Conservation (phyloP, 30 jellyfish, hydroid and myxozoan species). For the Hydractinia symbiolongicarpus region DNA sequence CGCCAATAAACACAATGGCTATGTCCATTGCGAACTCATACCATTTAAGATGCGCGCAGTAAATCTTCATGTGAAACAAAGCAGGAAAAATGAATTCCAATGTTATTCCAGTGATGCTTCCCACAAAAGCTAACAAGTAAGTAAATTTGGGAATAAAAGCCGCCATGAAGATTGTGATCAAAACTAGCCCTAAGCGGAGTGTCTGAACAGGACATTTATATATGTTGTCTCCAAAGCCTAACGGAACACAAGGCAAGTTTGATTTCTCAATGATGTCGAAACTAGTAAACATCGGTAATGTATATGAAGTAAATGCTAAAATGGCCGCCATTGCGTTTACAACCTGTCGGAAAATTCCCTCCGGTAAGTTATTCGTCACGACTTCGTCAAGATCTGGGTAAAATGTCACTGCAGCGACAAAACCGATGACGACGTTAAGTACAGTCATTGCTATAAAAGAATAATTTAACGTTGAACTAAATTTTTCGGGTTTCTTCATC, state of each 20-base stretch:
- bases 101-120: slow-evolving; percentile 84
- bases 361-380: slow-evolving; percentile 85
- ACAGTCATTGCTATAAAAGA: slow-evolving; percentile 79
- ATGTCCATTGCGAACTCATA: slow-evolving; percentile 79
- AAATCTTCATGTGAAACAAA: slow-evolving; percentile 79
- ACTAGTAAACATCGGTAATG: slow-evolving; percentile 87
- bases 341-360: slow-evolving; percentile 65
- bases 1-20: slow-evolving; percentile 64
- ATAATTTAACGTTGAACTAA: slow-evolving; percentile 63
- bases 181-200: slow-evolving; percentile 54
- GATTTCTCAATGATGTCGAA: slow-evolving; percentile 84
- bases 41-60: slow-evolving; percentile 67
- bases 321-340: slow-evolving; percentile 92
- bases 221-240: slow-evolving; percentile 58
- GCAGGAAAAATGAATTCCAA: slow-evolving; percentile 87
- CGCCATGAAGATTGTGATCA: slow-evolving; percentile 73
- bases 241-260: slow-evolving; percentile 51
- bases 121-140: slow-evolving; percentile 73
- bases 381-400: slow-evolving; percentile 90
- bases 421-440: slow-evolving; percentile 55
- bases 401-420: slow-evolving; percentile 77
- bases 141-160: slow-evolving; percentile 80
- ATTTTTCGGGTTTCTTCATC: slow-evolving; percentile 86
- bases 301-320: slow-evolving; percentile 82
- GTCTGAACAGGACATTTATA: slow-evolving; percentile 64